Evolutionary conservation across 2,113 vertebrate species (phyloP).

Genomic region (Gymnorhina tibicen): DNA sequence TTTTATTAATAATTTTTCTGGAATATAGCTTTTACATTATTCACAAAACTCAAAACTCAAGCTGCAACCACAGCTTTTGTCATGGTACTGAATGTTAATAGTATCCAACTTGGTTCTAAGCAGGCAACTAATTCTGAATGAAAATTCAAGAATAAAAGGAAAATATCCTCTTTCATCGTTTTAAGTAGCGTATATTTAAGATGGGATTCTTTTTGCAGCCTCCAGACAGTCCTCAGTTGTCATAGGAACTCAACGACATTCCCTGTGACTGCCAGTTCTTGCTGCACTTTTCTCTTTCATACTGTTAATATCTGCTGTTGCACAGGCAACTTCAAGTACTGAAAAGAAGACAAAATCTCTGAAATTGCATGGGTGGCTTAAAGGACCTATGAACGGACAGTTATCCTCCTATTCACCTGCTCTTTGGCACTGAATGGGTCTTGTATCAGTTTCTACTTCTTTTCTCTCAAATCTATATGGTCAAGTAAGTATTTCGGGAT

Average conservation of each 20-base stretch:
- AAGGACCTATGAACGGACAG: background rate
- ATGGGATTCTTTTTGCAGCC: background rate
- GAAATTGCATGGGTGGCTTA: background rate
- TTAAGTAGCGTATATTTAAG: background rate
- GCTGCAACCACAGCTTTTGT: background rate
- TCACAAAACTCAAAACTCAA: background rate
- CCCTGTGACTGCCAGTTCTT: background rate
- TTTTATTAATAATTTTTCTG: constrained; percentile 9
- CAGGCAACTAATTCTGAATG: background rate
- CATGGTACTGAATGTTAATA: background rate
- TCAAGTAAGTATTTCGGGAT: background rate
- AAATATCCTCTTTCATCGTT: constrained; percentile 7
- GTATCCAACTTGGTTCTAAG: background rate
- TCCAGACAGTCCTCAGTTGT: background rate
- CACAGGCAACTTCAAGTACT: background rate
- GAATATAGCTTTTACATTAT: background rate
- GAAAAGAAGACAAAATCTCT: background rate
- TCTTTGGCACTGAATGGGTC: background rate
- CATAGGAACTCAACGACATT: background rate
- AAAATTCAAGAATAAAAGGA: constrained; percentile 14
- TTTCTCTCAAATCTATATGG: background rate
- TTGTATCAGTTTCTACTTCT: background rate
- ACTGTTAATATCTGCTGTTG: background rate
- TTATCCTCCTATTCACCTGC: background rate
- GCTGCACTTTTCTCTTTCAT: background rate